Conservation (phyloP, 2,797 vertebrate genomes). For the Meda fulgida region DNA sequence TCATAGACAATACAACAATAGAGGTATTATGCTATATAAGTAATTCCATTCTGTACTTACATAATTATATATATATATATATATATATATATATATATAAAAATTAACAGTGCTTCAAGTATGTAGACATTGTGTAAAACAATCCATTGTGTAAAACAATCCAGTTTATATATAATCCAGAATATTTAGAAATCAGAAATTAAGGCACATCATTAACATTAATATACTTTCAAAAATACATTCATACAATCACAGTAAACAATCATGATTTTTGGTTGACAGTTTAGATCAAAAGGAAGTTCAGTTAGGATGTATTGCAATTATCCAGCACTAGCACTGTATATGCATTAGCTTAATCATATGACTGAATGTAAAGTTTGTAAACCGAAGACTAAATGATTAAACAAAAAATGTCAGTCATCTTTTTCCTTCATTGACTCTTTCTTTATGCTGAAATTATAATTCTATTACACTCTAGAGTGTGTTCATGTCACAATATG, state of each 20-base stretch:
- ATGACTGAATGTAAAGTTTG: background rate
- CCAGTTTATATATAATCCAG: background rate
- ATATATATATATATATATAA: too few relatives aligned
- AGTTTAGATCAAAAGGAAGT: background rate
- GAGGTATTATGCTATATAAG: background rate
- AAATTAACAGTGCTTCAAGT: background rate
- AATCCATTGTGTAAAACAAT: constrained; percentile 19
- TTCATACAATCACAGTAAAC: background rate
- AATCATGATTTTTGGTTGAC: background rate
- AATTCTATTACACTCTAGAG: background rate
- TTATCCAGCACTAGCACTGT: background rate
- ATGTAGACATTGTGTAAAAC: background rate
- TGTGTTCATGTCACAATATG: background rate
- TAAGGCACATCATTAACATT: background rate
- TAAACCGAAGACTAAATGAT: background rate
- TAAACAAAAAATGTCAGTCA: constrained; percentile 10
- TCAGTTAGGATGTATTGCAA: background rate
- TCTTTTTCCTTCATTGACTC: background rate
- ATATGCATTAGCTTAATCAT: background rate
- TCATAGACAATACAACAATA: background rate
- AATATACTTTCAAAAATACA: background rate
- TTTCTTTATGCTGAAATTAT: background rate
- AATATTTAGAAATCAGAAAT: background rate
- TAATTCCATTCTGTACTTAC: background rate
- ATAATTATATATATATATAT: background rate